phyloP scores from a whole-genome alignment of 92 coral and sea anemone species.

The Muricea muricata region DNA sequence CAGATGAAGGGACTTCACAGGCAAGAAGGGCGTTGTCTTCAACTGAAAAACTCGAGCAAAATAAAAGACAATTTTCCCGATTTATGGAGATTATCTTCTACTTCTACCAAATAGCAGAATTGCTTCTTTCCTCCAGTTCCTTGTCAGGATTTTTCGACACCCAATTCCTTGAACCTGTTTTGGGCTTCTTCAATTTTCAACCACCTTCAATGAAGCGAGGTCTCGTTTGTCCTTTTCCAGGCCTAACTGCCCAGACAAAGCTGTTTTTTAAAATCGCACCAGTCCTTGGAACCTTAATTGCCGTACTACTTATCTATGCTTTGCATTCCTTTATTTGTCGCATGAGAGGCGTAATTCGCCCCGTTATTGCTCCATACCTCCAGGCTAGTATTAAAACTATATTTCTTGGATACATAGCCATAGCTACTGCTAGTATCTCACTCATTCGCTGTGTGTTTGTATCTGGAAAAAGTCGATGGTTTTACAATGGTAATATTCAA shows the following conservation, averaged over 20 bases:
- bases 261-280: constrained; percentile 47
- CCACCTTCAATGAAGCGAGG: background rate
- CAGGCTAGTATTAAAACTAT: constrained; percentile 76
- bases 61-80: constrained; percentile 35
- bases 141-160: background rate
- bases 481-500: constrained; percentile 61
- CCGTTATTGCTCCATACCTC: no score
- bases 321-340: constrained; percentile 22
- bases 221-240: constrained; percentile 22
- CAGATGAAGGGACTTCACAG: constrained; percentile 16
- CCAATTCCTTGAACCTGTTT: background rate
- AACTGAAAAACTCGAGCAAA: background rate
- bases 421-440: constrained; percentile 71
- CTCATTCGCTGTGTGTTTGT: constrained; percentile 75
- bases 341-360: constrained; percentile 8
- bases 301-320: constrained; percentile 39
- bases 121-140: background rate
- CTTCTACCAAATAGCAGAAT: constrained; percentile 16
- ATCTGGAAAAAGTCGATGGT: no score
- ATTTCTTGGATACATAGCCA: no score
- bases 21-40: background rate
- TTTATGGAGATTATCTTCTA: constrained; percentile 16
- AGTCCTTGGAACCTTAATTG: constrained; percentile 53
- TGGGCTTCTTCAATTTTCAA: constrained; percentile 14
- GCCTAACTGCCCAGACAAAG: constrained; percentile 58